Evolutionary conservation across 2,888 invertebrate species (phyloP), one percentile per base, ranked within the genome.

Genomic region (Latheticus oryzae): DNA sequence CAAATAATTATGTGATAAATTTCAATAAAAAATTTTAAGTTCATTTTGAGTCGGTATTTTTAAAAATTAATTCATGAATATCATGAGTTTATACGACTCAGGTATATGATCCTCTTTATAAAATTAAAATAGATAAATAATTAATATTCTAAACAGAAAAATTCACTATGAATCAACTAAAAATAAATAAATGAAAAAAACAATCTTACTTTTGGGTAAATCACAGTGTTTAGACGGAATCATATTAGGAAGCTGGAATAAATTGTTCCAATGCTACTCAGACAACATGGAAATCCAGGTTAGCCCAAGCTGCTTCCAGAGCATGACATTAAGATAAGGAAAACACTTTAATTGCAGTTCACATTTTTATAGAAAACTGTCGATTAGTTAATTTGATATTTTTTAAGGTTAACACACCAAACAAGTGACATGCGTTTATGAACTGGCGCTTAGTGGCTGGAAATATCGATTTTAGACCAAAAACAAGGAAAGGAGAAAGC

Each of bases 211-310:
- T 69, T 73, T 73, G 64, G 70, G 66, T 59, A 73, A 68, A 76
- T 76, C 76, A 76, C 74, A 76, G 72, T 71, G 71, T 66, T 76
- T 70, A 77, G 76, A 76, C 76, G 77, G 76, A 77, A 73, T 75
- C 77, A 77, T 77, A 60, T 66, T 52, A 61, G 60, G 61, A 63
- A 62, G 61, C 40, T 61, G 67, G 63, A 62, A 40, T 61, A 52
- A 62, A 61, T 54, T 51, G 45, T 30, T 52, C 64, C 59, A 67
- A 57, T n/a, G n/a, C n/a, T n/a, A n/a, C 61, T 66, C 16, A 66
- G 69, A 65, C 69, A 64, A 55, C 66, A 68, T 55, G 60, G 50
- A 59, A 66, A 64, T 57, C 56, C 56, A 55, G 63, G 60, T 55
- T 47, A 56, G 17, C 52, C 50, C 59, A 47, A 48, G 48, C 66